Base-by-base conservation (phyloP, 2,888 invertebrate species). In the Carcina quercana region DNA sequence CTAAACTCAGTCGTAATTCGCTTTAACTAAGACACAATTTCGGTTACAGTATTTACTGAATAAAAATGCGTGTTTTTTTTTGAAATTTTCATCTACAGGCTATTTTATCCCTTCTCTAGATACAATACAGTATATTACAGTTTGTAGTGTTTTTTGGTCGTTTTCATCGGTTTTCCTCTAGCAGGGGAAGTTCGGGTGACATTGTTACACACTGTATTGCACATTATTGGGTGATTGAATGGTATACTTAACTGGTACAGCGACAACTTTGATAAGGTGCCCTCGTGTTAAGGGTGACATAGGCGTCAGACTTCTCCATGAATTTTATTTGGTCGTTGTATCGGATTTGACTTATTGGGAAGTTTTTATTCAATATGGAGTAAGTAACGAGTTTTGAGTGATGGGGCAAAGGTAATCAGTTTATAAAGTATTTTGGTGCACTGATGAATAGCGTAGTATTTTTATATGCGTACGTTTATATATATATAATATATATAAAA, bases 151-250 rank as follows among this genome's bases (percentile, higher is more conserved):
- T 5, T 17, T 17, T 17, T 17, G 17, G 7, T 17, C 7, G 7
- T 17, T 17, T 17, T 17, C 17, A 7, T 40, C 37, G 40, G 42
- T 50, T 62, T 62, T 60, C 49, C 42, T 42, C 38, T 36, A 25
- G 39, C 45, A 53, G 49, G 52, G 69, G 62, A 69, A 60, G 61
- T 60, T 62, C 40, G 58, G 76, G 73, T 74, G 74, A 83, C 80
- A 76, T 74, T 82, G 80, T 83, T 69, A 79, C 65, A 76, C 79
- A 76, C 60, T 79, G 78, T 82, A 79, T 76, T 79, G 79, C 76
- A 75, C 80, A 80, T 82, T 83, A 83, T 82, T 82, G 76, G 73
- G 76, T 82, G 80, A 83, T 83, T 82, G 79, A 82, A 79, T 74
- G 71, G 64, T 59, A 60, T 69, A 71, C 76, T 79, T 72, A 71